Evolutionary conservation across 2,797 vertebrate genomes (phyloP).

Genomic region (Eleutherodactylus coqui): DNA sequence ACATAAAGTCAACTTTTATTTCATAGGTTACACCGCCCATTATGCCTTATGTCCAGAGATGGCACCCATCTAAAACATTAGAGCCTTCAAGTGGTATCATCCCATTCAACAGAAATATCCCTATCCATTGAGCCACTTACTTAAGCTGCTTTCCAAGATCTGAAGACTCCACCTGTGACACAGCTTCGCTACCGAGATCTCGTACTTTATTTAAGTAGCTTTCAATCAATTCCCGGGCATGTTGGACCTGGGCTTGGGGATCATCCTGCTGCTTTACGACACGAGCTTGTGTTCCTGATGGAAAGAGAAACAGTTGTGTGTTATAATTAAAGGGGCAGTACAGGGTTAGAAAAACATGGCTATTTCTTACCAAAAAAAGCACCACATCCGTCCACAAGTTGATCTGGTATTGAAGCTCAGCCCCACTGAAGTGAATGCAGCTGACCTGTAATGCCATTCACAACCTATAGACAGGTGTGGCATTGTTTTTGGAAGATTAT

Average conservation of each 20-base stretch:
- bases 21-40: background rate
- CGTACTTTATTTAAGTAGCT: conserved; percentile 76
- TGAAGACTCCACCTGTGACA: conserved; percentile 76
- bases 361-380: background rate
- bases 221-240: conserved; percentile 66
- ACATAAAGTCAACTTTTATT: background rate
- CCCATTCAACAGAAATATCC: background rate
- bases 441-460: background rate
- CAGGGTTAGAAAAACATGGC: background rate
- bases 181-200: conserved; percentile 68
- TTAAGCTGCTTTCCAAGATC: conserved; percentile 77
- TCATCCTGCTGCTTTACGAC: conserved; percentile 82
- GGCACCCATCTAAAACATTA: background rate
- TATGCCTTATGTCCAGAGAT: too few relatives aligned
- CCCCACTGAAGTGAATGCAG: background rate
- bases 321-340: background rate
- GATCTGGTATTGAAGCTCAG: background rate
- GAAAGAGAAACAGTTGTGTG: background rate
- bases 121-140: conserved; percentile 76
- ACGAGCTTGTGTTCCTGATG: conserved; percentile 84
- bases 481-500: background rate
- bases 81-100: background rate
- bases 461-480: background rate
- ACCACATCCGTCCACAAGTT: background rate
- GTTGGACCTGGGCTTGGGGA: conserved; percentile 73